Evolutionary conservation across 2,888 invertebrate species (phyloP).

Genomic region (Sinopyrophorus schimmeli): DNA sequence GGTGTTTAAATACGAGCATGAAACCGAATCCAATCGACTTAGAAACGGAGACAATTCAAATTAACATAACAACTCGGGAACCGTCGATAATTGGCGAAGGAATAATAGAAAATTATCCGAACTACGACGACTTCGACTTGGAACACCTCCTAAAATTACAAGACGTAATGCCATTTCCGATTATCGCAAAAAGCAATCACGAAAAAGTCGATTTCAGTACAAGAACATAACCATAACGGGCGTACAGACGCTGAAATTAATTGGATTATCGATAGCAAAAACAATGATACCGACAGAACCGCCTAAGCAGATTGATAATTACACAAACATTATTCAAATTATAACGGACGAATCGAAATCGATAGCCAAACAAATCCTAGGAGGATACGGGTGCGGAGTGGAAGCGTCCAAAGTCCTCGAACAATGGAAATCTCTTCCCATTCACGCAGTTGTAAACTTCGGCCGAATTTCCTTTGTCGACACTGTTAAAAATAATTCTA

Average conservation of each 20-base stretch:
- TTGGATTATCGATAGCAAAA: constrained; percentile 2
- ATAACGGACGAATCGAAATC: not conserved
- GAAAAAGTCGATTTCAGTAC: constrained; percentile 16
- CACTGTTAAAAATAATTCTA: too few species aligned
- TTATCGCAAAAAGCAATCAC: too few species aligned
- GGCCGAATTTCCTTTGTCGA: not conserved
- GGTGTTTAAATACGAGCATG: constrained; percentile 6
- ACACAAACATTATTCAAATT: not conserved
- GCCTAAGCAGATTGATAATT: not conserved
- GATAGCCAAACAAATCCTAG: not conserved
- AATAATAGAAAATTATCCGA: constrained; percentile 17
- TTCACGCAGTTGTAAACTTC: constrained; percentile 2
- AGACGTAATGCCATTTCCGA: too few species aligned
- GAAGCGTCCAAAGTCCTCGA: not conserved
- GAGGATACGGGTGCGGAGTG: not conserved
- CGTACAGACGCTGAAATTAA: not conserved
- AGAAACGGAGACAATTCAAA: not conserved
- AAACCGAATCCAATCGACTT: not conserved
- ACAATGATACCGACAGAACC: constrained; percentile 16
- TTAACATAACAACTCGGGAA: constrained; percentile 8
- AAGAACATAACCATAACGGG: constrained; percentile 10
- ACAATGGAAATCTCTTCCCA: not conserved
- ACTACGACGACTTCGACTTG: constrained; percentile 17
- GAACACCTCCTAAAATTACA: constrained; percentile 4
- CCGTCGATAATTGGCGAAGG: not conserved